phyloP scores from a whole-genome alignment of 2,797 vertebrate species.

The Rhyacichthys aspro region DNA sequence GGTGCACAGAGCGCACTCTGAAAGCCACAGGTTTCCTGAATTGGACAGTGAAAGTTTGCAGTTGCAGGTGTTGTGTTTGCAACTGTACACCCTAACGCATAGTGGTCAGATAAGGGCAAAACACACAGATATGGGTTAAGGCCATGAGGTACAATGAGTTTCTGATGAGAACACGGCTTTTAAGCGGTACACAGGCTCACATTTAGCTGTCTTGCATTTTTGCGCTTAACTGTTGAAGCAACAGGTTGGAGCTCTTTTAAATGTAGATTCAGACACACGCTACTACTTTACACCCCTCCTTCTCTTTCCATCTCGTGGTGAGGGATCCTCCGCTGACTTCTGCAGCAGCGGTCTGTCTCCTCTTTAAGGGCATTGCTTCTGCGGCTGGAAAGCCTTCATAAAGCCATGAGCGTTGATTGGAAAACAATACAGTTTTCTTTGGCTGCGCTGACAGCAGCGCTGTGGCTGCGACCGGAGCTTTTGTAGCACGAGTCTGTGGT shows the following conservation, averaged over 20 bases:
- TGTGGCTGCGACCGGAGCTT: conserved; percentile 47
- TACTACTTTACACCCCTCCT: neutral
- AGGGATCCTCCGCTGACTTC: conserved; percentile 40
- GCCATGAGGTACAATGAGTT: neutral
- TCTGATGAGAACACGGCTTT: neutral
- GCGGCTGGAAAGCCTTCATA: conserved; percentile 49
- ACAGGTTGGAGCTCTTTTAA: conserved; percentile 34
- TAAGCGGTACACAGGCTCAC: neutral
- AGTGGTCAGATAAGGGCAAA: conserved; percentile 63
- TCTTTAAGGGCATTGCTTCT: conserved; percentile 49
- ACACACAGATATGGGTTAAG: conserved; percentile 61
- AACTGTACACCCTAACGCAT: conserved; percentile 23
- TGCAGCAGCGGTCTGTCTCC: conserved; percentile 41
- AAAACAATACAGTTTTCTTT: conserved; percentile 64
- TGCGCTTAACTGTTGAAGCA: conserved; percentile 8
- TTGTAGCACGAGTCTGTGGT: conserved; percentile 21
- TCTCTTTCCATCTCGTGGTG: conserved; percentile 13
- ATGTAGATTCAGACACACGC: conserved; percentile 1
- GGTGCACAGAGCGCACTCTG: conserved; percentile 1
- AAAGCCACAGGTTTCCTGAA: conserved; percentile 52
- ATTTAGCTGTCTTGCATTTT: conserved; percentile 12
- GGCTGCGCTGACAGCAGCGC: conserved; percentile 23
- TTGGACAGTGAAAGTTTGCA: neutral
- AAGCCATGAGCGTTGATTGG: conserved; percentile 56
- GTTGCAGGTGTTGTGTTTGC: conserved; percentile 47